A percentile compares a stretch with the other conserved stretches of the same genome.
Evolutionary conservation across 2,888 invertebrate genomes (phyloP).

Genomic region (Sclerodermus sp.): DNA sequence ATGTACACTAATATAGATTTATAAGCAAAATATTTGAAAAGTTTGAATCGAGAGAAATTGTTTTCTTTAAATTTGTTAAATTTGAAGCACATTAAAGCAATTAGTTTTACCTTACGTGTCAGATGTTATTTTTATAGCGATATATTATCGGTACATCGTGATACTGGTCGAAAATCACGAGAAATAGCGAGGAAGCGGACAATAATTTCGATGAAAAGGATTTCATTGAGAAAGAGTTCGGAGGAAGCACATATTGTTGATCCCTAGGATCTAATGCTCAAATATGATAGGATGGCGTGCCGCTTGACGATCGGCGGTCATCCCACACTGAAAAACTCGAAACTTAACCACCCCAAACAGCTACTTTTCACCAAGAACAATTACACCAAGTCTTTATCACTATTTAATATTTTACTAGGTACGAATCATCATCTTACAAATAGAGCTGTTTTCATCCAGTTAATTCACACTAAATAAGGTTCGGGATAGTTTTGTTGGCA

Average conservation of each 20-base stretch:
- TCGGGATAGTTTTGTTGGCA: slow-evolving; percentile 26
- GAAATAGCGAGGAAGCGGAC: not conserved
- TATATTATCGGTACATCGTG: slow-evolving; percentile 3
- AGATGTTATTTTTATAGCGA: slow-evolving; percentile 15
- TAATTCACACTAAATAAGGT: slow-evolving; percentile 22
- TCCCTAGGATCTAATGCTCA: slow-evolving; percentile 22
- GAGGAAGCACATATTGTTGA: slow-evolving; percentile 20
- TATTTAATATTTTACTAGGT: slow-evolving; percentile 11
- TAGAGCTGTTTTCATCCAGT: slow-evolving; percentile 12
- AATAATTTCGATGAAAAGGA: not conserved
- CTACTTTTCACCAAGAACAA: slow-evolving; percentile 25
- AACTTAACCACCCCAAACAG: slow-evolving; percentile 24
- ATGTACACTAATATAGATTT: no score
- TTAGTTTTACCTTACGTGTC: slow-evolving; percentile 18
- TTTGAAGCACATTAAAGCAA: not conserved
- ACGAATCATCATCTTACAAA: slow-evolving; percentile 7
- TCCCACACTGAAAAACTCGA: slow-evolving; percentile 30
- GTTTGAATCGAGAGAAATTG: no score
- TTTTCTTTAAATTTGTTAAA: no score
- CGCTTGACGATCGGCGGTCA: slow-evolving; percentile 41
- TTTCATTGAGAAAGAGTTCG: not conserved
- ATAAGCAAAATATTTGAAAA: no score
- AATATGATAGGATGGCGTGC: slow-evolving; percentile 50
- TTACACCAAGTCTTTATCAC: slow-evolving; percentile 17
- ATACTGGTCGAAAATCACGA: slow-evolving; percentile 3